These are phyloP conservation scores for Cataglyphis albicans DNA, from an alignment of 2,888 invertebrate genomes.

Conservation along the genomic window DNA sequence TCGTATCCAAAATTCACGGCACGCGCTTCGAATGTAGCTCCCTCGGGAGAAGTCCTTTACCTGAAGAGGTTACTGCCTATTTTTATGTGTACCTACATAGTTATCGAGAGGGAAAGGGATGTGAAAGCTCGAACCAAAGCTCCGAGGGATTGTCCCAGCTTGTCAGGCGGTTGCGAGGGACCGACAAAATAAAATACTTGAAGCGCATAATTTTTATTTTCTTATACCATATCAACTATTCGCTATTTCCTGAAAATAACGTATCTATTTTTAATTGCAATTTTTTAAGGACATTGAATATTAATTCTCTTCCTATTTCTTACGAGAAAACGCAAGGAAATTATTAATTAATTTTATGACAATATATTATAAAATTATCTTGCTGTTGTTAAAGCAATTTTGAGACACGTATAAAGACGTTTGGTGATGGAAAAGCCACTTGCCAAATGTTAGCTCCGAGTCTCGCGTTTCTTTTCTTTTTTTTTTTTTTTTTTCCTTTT, in stretches of 20 bases:
- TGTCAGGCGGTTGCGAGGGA: constrained; percentile 14
- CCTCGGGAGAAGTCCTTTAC: constrained; percentile 67
- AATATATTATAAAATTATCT: neutral
- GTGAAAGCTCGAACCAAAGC: constrained; percentile 10
- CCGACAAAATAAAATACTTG: constrained; percentile 31
- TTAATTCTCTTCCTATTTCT: neutral
- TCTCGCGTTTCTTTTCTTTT: neutral
- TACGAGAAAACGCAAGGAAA: neutral
- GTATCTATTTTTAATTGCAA: neutral
- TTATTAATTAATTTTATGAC: neutral
- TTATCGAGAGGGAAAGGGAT: constrained; percentile 45
- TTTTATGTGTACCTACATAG: constrained; percentile 56
- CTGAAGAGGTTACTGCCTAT: constrained; percentile 62
- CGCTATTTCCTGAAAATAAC: neutral
- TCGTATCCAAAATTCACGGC: constrained; percentile 68
- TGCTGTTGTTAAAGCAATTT: neutral
- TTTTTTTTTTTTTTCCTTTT: constrained; percentile 10
- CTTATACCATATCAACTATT: neutral
- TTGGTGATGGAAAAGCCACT: constrained; percentile 8
- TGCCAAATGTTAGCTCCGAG: neutral
- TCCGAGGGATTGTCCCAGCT: constrained; percentile 24
- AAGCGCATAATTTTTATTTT: constrained; percentile 20
- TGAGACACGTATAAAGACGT: constrained; percentile 8
- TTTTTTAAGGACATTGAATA: neutral
- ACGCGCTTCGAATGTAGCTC: constrained; percentile 65